phyloP scores from a whole-genome alignment of 1,140 invertebrate species.

The Drosophila sp. region DNA sequence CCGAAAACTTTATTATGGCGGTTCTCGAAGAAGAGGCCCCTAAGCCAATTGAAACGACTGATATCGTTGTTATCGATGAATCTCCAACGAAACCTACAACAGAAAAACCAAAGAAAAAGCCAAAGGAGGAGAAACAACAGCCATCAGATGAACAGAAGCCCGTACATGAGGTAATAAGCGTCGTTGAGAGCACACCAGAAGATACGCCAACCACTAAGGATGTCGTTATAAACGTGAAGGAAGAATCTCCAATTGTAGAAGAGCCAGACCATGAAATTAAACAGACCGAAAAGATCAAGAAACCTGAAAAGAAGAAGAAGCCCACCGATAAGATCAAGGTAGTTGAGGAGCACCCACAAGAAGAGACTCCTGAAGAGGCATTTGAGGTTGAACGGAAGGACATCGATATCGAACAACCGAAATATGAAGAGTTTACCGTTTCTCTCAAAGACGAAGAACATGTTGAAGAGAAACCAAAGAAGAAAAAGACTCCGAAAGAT shows the following conservation, averaged over 20 bases:
- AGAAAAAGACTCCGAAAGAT: conserved; percentile 36
- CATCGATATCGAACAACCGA: conserved; percentile 49
- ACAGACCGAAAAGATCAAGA: conserved; percentile 25
- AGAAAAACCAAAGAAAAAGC: conserved; percentile 47
- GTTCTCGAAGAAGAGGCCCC: conserved; percentile 62
- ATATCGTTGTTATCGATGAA: conserved; percentile 33
- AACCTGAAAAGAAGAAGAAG: conserved; percentile 63
- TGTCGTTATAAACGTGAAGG: conserved; percentile 18
- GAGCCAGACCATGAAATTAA: conserved; percentile 22
- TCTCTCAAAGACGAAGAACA: conserved; percentile 42
- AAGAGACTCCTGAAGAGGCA: conserved; percentile 27
- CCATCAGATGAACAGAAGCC: conserved; percentile 16
- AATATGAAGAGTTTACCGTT: conserved; percentile 27
- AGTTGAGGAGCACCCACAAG: conserved; percentile 35
- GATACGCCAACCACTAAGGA: conserved; percentile 14
- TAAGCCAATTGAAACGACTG: conserved; percentile 43
- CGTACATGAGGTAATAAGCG: conserved; percentile 23
- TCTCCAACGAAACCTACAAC: conserved; percentile 3
- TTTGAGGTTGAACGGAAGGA: conserved; percentile 36
- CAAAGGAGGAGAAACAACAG: conserved; percentile 28
- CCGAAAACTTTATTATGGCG: conserved; percentile 64
- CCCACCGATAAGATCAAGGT: conserved; percentile 61
- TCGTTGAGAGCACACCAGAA: conserved; percentile 31
- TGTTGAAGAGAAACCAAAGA: conserved; percentile 13
- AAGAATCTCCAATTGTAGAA: conserved; percentile 25